Evolutionary conservation across 2,888 invertebrate species (phyloP), one percentile per base, ranked within the genome.

Genomic region (Limulus polyphemus): DNA sequence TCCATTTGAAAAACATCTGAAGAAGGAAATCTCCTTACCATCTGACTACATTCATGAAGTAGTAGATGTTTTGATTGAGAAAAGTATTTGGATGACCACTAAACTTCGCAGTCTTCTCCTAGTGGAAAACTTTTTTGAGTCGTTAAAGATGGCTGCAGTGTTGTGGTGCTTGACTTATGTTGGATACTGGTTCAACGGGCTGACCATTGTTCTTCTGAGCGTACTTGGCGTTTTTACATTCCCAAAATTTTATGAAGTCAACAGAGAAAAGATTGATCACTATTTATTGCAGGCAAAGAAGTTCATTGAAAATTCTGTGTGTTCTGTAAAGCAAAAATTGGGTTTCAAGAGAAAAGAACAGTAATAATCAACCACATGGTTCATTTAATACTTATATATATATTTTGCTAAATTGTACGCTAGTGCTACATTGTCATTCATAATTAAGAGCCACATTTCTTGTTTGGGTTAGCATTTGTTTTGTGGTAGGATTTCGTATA

Each of bases 171-270:
- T 98, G 79, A 98, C 98, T 66, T 98, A 97, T 79, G 83, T 98
- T 74, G 98, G 98, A 75, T 87, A 94, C 74, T 97, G 94, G 90
- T 97, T 99, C 83, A 98, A 98, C 79, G 98, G 97, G 79, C 90
- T 98, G 87, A 94, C 95, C 72, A 85, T 98, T 73, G 86, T 97
- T 76, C 93, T 97, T 76, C 84, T 97, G 75, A 89, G 94, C 92
- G 77, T 79, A 80, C 85, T 95, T 73, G 88, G 88, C 71, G 82
- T 93, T 72, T 97, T 97, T 83, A 88, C 94, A 71, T 82, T 95
- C 80, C 97, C 97, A 68, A 97, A 95, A 82, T 88, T 95, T 59
- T 93, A 93, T 78, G 91, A 92, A 81, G 87, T 88, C 81, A 92
- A 93, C 83, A 90, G 93, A 81, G 83, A 87, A 77, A 89, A 90